Conservation (phyloP, 2,113 vertebrate species). For the Felis catus region DNA sequence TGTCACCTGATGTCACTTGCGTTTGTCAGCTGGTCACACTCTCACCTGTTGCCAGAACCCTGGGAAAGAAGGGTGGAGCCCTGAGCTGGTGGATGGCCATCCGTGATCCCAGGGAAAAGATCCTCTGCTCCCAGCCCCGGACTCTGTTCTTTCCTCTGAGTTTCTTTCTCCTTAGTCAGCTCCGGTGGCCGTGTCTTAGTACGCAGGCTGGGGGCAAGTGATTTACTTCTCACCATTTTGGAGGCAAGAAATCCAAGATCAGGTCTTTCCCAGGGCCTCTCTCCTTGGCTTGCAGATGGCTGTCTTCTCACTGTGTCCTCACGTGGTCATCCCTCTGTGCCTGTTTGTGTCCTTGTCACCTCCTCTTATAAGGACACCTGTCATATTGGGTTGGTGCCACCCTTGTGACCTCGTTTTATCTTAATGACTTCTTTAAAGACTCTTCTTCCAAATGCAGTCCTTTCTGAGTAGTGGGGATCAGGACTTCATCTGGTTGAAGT, state of each 20-base stretch:
- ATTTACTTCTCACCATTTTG: accelerated
- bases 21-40: no score
- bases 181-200: not conserved
- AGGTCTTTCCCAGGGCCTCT: not conserved
- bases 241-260: no score
- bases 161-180: not conserved
- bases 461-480: accelerated
- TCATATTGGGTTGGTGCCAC: no score
- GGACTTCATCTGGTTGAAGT: not conserved
- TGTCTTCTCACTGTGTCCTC: not conserved
- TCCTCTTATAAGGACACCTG: not conserved
- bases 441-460: accelerated
- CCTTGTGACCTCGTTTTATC: not conserved
- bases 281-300: not conserved
- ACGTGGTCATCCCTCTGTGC: accelerated
- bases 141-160: no score
- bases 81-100: not conserved
- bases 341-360: not conserved
- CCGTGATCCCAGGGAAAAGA: not conserved
- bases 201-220: no score
- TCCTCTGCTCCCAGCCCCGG: not conserved
- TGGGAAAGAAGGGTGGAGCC: not conserved
- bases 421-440: not conserved
- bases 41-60: not conserved
- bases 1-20: not conserved